phyloP scores from a whole-genome alignment of 2,113 vertebrate genomes.

The Silurus asotus region DNA sequence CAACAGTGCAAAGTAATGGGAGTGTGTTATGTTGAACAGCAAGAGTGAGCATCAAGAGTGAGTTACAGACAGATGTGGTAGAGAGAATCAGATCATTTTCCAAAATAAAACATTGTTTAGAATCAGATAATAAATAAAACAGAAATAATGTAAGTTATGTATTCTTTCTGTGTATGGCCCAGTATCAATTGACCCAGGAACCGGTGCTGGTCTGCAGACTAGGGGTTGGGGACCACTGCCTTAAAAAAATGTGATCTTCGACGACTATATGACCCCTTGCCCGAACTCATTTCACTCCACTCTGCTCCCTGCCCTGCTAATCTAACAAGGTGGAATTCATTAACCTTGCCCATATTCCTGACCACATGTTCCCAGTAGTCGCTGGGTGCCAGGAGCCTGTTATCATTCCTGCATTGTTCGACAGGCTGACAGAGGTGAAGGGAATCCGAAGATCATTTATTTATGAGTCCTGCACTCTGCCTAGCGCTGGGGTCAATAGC shows the following conservation, averaged over 20 bases:
- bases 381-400: conserved; percentile 40
- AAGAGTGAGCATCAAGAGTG: too few relatives aligned
- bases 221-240: too few relatives aligned
- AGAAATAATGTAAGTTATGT: too few relatives aligned
- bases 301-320: conserved; percentile 30
- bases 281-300: not conserved
- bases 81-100: too few relatives aligned
- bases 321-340: conserved; percentile 54
- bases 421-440: not conserved
- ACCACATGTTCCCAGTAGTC: conserved; percentile 40
- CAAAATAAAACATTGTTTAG: too few relatives aligned
- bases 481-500: conserved; percentile 42
- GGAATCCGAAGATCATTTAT: conserved; percentile 49
- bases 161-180: too few relatives aligned
- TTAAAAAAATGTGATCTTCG: not conserved
- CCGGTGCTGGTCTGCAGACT: too few relatives aligned
- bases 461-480: conserved; percentile 46
- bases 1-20: too few relatives aligned
- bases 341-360: conserved; percentile 49
- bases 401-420: conserved; percentile 48
- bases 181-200: too few relatives aligned
- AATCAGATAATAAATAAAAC: too few relatives aligned
- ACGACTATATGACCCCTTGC: not conserved
- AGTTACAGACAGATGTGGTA: too few relatives aligned
- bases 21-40: too few relatives aligned